Evolutionary conservation across 2,888 invertebrate species (phyloP), one percentile per base, ranked within the genome.

Genomic region (Zaprionus obscuricornis): DNA sequence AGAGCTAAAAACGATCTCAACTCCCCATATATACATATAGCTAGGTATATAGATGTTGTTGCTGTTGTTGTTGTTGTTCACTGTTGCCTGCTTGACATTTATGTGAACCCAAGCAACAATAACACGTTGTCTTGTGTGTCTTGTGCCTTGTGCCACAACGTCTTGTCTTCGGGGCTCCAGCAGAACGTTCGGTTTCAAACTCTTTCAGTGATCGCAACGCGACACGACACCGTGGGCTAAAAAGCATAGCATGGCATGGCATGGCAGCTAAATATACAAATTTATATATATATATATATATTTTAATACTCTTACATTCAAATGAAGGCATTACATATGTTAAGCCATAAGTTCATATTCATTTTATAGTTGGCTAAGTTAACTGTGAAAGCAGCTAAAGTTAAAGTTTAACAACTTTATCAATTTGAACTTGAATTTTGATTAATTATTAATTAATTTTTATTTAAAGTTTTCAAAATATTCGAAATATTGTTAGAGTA

Each of bases 101-200:
- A 81, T 81, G 86, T 81, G 79, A 81, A 81, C 79, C 84, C 84
- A 83, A 66, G 74, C 77, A 82, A 68, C 82, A 84, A 84, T 68
- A 85, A 74, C 85, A 85, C 74, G 83, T 77, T 82, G 83, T 65
- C 69, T 74, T 55, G 70, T 69, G 65, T 55, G 24, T 33, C 47
- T 42, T 26, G 13, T 13, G 26, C 14, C 34, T 45, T 10, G 46
- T 33, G 39, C 46, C 49, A 2, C 31, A 11, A 24, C 24, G 27
- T 46, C 22, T 8, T 7, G 16, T 45, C 42, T 20, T 20, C 8
- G 16, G 27, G 24, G 13, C 59, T 33, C 27, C 49, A 47, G 47
- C 68, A 69, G 68, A 72, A 72, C 73, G 73, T 66, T 69, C 73
- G 67, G 66, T n/a, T n/a, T 4, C 24, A 8, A 4, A 6, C 24